Evolutionary conservation across 2,888 invertebrate genomes (phyloP), one percentile per base, ranked within the genome.

Genomic region (Pyrgus malvae): DNA sequence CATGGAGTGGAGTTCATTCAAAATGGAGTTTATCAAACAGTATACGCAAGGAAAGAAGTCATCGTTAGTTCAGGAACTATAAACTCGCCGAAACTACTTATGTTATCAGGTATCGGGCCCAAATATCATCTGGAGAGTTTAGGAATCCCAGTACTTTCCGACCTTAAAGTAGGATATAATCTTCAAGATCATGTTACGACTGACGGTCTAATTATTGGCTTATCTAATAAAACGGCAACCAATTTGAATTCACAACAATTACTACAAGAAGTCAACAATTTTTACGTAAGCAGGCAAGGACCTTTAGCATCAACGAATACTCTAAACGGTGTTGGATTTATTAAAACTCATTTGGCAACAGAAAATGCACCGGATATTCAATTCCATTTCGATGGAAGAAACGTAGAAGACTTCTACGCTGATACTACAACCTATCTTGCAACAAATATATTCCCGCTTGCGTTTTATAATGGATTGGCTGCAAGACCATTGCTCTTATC

Each of bases 111-210:
- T 2, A 83, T 96, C 19, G 94, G 94, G 3, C 93, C 93, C 0
- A 83, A 82, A 59, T 77, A 88, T 23, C 91, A 93, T 58, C 75
- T 93, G 12, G 65, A 82, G 55, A 74, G 74, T 53, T 69, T 91
- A 5, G 80, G 86, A 27, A 93, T 93, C 48, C 80, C 90, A 1
- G 89, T 94, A 0, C 72, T 94, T 3, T 83, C 91, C 38, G 91
- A 95, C 77, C 80, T 95, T 44, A 92, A 92, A 41, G 95, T 96
- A 0, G 95, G 96, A 0, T 83, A 91, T 61, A 96, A 96, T 74
- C 81, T 96, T 1, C 95, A 95, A 69, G 94, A 95, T 68, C 95
- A 96, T 68, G 90, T 94, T 0, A 94, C 95, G 0, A 90, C 92
- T 5, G 92, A 92, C 63, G 92, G 91, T 1, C 77, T 93, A 1